Conservation (phyloP, 2,888 invertebrate species). For the Oligia strigilis region DNA sequence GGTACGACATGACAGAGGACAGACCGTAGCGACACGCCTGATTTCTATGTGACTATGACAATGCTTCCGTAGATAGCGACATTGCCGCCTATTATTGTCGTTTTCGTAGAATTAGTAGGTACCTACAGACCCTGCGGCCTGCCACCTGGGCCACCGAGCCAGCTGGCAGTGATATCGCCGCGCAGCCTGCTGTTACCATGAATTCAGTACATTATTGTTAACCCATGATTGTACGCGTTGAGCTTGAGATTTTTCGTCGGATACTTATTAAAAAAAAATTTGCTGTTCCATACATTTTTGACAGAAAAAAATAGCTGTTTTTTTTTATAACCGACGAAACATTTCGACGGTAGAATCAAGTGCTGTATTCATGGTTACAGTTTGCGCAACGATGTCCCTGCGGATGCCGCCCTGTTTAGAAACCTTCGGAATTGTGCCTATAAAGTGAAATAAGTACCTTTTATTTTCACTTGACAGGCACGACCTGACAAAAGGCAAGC, state of each 20-base stretch:
- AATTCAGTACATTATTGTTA: too few relatives aligned
- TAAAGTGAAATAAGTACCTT: not conserved
- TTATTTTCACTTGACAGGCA: constrained; percentile 68
- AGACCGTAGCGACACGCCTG: not conserved
- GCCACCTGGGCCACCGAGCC: too few relatives aligned
- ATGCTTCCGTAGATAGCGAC: not conserved
- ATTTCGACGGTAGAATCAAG: not conserved
- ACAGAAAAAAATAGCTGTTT: too few relatives aligned
- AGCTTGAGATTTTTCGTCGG: too few relatives aligned
- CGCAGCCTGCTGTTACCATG: too few relatives aligned
- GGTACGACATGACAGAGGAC: not conserved
- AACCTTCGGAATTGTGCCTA: not conserved
- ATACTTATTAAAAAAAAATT: too few relatives aligned
- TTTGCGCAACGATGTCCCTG: not conserved
- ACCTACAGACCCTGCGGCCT: too few relatives aligned
- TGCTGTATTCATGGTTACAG: too few relatives aligned
- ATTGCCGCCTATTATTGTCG: not conserved
- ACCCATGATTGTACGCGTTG: too few relatives aligned
- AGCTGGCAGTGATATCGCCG: too few relatives aligned
- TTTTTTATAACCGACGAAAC: too few relatives aligned
- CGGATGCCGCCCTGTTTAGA: not conserved
- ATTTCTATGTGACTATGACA: not conserved
- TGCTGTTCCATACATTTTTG: too few relatives aligned
- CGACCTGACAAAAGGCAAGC: constrained; percentile 76
- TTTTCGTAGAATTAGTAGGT: not conserved